Conservation (phyloP, 2,888 invertebrate species). For the Zygothrica quintamaculata region DNA sequence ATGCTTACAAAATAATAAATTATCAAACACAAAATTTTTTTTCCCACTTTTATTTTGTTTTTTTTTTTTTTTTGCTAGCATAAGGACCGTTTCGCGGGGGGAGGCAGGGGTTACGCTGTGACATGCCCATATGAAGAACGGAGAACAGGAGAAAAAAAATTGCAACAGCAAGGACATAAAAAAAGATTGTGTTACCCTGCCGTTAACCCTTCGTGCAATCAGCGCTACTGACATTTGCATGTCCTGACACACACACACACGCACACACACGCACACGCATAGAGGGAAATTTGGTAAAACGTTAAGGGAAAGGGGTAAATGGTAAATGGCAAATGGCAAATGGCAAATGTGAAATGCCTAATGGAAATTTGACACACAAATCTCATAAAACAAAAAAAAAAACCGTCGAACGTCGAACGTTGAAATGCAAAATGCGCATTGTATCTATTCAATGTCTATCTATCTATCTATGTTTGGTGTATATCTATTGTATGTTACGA, state of each 20-base stretch:
- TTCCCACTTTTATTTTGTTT: too few relatives aligned
- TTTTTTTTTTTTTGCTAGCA: conserved; percentile 37
- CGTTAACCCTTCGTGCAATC: conserved; percentile 67
- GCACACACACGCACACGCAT: not conserved
- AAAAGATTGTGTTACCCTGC: conserved; percentile 78
- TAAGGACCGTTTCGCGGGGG: conserved; percentile 47
- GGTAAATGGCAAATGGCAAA: conserved; percentile 40
- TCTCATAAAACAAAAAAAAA: conserved; percentile 75
- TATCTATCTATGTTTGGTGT: conserved; percentile 36
- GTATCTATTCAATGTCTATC: conserved; percentile 70
- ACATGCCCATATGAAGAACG: conserved; percentile 1
- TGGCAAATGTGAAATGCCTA: conserved; percentile 73
- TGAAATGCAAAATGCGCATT: conserved; percentile 73
- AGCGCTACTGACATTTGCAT: conserved; percentile 73
- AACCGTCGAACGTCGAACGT: too few relatives aligned
- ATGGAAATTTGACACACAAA: conserved; percentile 83
- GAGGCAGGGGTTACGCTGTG: conserved; percentile 1
- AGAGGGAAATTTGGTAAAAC: conserved; percentile 15
- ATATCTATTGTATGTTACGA: conserved; percentile 11
- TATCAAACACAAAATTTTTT: conserved; percentile 80
- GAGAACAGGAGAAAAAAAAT: too few relatives aligned
- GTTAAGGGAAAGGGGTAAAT: conserved; percentile 26
- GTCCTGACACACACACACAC: conserved; percentile 39
- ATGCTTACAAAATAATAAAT: conserved; percentile 84
- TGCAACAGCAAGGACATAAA: conserved; percentile 53